These are phyloP conservation scores for Tapirus indicus DNA, from an alignment of 2,797 vertebrate genomes.

Conservation along the genomic window DNA sequence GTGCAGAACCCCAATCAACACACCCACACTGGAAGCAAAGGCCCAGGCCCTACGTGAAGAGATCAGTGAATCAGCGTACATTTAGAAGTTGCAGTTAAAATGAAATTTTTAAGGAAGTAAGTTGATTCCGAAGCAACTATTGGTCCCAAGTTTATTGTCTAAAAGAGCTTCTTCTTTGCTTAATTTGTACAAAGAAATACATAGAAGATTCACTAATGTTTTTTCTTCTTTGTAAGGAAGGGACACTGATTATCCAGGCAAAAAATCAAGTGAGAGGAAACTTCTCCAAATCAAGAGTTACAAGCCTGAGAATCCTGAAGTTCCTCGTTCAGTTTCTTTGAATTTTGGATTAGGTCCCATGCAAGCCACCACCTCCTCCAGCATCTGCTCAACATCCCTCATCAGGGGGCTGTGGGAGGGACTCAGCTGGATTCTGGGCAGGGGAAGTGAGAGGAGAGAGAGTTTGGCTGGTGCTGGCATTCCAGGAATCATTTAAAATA, in stretches of 20 bases:
- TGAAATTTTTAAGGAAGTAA: neutral
- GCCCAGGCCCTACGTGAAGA: neutral
- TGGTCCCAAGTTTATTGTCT: neutral
- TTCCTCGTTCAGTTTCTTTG: neutral
- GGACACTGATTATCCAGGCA: neutral
- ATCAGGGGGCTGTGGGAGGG: neutral
- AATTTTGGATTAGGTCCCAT: neutral
- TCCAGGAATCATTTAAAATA: slow-evolving; percentile 1
- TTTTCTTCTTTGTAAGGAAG: neutral
- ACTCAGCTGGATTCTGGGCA: slow-evolving; percentile 6
- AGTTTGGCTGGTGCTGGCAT: neutral
- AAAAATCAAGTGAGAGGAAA: neutral
- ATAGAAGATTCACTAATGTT: neutral
- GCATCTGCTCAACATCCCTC: neutral
- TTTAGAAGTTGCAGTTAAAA: neutral
- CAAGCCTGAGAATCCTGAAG: neutral
- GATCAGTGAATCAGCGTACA: no score
- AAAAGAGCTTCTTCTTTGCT: neutral
- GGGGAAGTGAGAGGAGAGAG: neutral
- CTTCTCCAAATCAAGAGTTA: neutral
- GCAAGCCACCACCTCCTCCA: neutral
- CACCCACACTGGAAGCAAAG: neutral
- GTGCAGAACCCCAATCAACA: neutral
- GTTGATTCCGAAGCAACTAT: neutral
- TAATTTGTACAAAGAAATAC: neutral